A percentile compares a stretch with the other conserved stretches of the same genome.
phyloP scores from a whole-genome alignment of 2,113 vertebrate genomes.

The Campylomormyrus tamandua region DNA sequence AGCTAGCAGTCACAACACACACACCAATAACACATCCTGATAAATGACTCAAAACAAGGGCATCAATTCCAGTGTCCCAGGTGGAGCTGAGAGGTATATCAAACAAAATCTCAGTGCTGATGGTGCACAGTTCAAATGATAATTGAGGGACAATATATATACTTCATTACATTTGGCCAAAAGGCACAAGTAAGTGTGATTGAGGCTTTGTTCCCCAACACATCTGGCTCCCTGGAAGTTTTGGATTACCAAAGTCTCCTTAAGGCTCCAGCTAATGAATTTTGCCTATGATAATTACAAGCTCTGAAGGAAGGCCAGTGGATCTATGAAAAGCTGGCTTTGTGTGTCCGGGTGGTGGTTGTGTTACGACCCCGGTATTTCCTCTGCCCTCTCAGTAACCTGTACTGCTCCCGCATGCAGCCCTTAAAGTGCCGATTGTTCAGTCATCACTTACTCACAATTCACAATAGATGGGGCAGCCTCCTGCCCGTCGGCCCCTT shows the following conservation, averaged over 20 bases:
- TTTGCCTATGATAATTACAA: conserved; percentile 80
- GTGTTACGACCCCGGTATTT: conserved; percentile 53
- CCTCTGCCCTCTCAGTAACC: conserved; percentile 66
- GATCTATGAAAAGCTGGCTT: conserved; percentile 73
- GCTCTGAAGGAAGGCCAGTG: conserved; percentile 50
- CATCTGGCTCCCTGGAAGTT: conserved; percentile 67
- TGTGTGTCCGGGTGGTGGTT: conserved; percentile 58
- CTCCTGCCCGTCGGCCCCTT: neutral
- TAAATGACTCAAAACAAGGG: conserved; percentile 56
- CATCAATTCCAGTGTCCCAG: conserved; percentile 65
- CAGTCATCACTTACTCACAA: neutral
- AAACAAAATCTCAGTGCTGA: conserved; percentile 64
- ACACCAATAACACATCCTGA: conserved; percentile 43
- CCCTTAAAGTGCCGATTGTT: neutral
- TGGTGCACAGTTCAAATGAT: conserved; percentile 60
- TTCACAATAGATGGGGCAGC: neutral
- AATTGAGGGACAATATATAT: conserved; percentile 65
- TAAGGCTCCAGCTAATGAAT: conserved; percentile 77
- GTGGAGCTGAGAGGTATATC: conserved; percentile 58
- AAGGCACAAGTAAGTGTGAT: conserved; percentile 68
- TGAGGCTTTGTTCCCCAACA: conserved; percentile 66
- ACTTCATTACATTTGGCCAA: conserved; percentile 81
- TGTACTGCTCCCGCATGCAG: conserved; percentile 21
- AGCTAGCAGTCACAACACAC: conserved; percentile 50
- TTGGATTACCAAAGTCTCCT: conserved; percentile 63